Evolutionary conservation across 1,140 invertebrate genomes (phyloP).

Genomic region (Trachymyrmex cornetzi): DNA sequence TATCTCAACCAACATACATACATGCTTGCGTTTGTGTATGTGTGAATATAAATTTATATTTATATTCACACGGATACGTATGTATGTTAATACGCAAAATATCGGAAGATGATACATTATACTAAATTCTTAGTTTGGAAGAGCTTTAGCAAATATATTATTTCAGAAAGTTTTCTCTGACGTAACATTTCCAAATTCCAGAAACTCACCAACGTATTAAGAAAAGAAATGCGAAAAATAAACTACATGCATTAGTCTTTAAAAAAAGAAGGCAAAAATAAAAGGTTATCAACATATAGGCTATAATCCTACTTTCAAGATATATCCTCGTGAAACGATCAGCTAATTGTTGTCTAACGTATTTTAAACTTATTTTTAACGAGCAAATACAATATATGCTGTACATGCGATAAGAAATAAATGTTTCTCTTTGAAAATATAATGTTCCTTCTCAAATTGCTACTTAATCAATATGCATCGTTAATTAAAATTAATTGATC

Average conservation of each 20-base stretch:
- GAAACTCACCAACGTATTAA: neutral
- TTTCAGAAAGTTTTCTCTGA: constrained; percentile 1
- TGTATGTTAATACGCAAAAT: constrained; percentile 22
- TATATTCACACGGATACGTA: constrained; percentile 40
- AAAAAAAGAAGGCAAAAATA: constrained; percentile 20
- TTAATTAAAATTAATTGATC: constrained; percentile 73
- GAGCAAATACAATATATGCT: constrained; percentile 31
- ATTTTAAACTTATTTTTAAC: constrained; percentile 37
- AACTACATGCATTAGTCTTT: neutral
- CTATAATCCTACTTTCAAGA: constrained; percentile 1
- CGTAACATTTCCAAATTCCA: neutral
- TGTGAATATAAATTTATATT: neutral
- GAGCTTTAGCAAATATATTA: neutral
- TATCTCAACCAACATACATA: neutral
- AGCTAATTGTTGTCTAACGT: neutral
- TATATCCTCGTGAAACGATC: neutral
- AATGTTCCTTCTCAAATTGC: constrained; percentile 36
- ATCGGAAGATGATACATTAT: constrained; percentile 63
- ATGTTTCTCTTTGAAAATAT: constrained; percentile 21
- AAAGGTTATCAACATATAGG: neutral
- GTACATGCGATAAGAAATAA: neutral
- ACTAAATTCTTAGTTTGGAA: constrained; percentile 44
- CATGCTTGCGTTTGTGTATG: neutral
- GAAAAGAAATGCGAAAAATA: constrained; percentile 1
- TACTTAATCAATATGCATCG: constrained; percentile 51